Percentiles rank a stretch among this genome's conserved stretches.
phyloP scores from a whole-genome alignment of 1,140 invertebrate species.

The Chymomyza costata region DNA sequence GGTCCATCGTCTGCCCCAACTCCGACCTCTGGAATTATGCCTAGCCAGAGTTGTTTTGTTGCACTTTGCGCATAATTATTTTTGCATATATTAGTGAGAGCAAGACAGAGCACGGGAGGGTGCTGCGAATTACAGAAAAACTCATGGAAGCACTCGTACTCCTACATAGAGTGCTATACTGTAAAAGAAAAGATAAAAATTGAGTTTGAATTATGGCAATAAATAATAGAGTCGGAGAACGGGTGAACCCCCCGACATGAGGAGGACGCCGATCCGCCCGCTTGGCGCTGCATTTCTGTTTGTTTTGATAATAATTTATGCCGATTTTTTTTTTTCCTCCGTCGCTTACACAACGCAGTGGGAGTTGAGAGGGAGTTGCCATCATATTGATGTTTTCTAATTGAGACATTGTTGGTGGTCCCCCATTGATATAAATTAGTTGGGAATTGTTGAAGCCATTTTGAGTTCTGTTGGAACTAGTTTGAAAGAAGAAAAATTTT shows the following conservation, averaged over 20 bases:
- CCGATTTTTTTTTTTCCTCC: slow-evolving; percentile 43
- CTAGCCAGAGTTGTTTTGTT: slow-evolving; percentile 29
- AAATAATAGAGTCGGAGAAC: slow-evolving; percentile 33
- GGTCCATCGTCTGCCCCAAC: slow-evolving; percentile 18
- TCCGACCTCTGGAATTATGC: too few species aligned
- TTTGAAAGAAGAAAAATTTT: too few species aligned
- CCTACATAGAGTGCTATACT: too few species aligned
- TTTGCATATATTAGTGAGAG: slow-evolving; percentile 65
- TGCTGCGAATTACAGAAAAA: slow-evolving; percentile 44
- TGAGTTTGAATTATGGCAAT: slow-evolving; percentile 70
- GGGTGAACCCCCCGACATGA: slow-evolving; percentile 13
- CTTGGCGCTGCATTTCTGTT: slow-evolving; percentile 4
- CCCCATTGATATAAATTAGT: slow-evolving; percentile 47
- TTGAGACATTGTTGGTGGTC: slow-evolving; percentile 53
- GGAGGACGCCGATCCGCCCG: not conserved
- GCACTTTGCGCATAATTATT: slow-evolving; percentile 72
- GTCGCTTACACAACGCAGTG: slow-evolving; percentile 14
- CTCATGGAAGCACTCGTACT: too few species aligned
- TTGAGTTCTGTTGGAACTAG: not conserved
- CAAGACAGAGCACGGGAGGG: slow-evolving; percentile 23
- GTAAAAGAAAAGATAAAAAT: slow-evolving; percentile 69
- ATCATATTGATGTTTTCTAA: slow-evolving; percentile 55
- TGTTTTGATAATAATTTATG: slow-evolving; percentile 57
- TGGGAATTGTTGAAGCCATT: slow-evolving; percentile 1
- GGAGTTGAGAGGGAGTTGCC: not conserved